A percentile compares a stretch with the other conserved stretches of the same genome.
These are phyloP conservation scores for Amiota communis DNA, from an alignment of 2,888 invertebrate genomes.

Conservation along the genomic window DNA sequence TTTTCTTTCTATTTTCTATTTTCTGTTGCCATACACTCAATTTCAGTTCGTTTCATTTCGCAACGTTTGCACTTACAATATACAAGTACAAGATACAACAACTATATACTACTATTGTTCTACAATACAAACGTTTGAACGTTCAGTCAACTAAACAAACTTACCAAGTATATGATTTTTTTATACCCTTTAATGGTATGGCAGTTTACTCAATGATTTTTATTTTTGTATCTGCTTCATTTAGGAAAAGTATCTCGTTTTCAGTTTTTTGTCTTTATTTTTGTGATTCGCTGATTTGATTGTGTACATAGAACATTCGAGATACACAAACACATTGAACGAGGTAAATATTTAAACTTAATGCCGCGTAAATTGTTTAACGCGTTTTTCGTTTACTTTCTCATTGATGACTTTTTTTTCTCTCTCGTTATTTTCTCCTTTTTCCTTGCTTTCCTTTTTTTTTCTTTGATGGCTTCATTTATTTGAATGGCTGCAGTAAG, in stretches of 20 bases:
- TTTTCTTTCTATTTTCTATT: no score
- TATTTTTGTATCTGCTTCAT: constrained; percentile 13
- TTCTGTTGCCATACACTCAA: background rate
- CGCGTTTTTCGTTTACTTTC: constrained; percentile 6
- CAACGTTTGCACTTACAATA: constrained; percentile 12
- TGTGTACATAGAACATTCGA: background rate
- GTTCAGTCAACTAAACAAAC: no score
- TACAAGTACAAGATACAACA: background rate
- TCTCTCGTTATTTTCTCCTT: background rate
- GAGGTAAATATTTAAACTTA: constrained; percentile 49
- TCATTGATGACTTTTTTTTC: background rate
- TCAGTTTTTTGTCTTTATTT: background rate
- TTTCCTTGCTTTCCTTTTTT: background rate
- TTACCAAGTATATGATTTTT: constrained; percentile 10
- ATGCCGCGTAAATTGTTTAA: constrained; percentile 63
- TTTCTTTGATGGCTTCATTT: background rate
- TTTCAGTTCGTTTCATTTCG: constrained; percentile 25
- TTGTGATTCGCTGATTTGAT: background rate
- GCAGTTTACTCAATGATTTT: constrained; percentile 24
- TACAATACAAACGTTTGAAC: no score
- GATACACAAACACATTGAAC: constrained; percentile 30
- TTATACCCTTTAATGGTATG: constrained; percentile 23
- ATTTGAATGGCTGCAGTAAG: background rate
- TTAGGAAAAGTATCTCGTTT: constrained; percentile 8
- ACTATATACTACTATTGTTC: no score